These are phyloP conservation scores for Dysdera silvatica DNA, from an alignment of 1,140 invertebrate species.

Conservation along the genomic window DNA sequence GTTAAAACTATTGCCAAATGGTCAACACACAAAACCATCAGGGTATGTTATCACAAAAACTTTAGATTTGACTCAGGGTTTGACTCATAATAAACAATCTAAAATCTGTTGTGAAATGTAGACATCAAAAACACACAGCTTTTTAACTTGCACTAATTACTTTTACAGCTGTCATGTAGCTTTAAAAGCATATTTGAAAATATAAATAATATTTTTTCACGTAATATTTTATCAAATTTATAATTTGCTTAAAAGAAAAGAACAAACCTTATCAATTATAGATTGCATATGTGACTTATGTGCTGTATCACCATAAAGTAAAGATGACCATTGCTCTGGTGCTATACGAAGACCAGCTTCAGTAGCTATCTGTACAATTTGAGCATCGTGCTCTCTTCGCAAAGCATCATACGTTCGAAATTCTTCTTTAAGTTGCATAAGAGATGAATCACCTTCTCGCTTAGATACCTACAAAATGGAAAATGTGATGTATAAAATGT, in stretches of 20 bases:
- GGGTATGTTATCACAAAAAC: too few species aligned
- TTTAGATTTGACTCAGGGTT: too few species aligned
- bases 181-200: neutral
- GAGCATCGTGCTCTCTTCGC: conserved; percentile 92
- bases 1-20: too few species aligned
- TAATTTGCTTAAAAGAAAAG: neutral
- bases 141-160: too few species aligned
- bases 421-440: conserved; percentile 98
- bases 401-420: conserved; percentile 90
- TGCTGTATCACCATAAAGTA: conserved; percentile 87
- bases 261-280: conserved; percentile 64
- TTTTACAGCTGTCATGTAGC: too few species aligned
- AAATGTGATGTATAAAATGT: too few species aligned
- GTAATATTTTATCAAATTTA: neutral
- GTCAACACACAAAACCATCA: too few species aligned
- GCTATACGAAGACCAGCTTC: conserved; percentile 94
- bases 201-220: neutral
- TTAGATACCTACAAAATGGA: conserved; percentile 76
- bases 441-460: conserved; percentile 89
- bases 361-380: conserved; percentile 94
- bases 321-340: conserved; percentile 95
- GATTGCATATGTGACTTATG: conserved; percentile 99
- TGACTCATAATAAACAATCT: too few species aligned
- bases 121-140: too few species aligned
- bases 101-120: too few species aligned